A percentile compares a stretch with the other conserved stretches of the same genome.
Conservation (phyloP, 2,888 invertebrate species). For the Plagodis dolabraria region DNA sequence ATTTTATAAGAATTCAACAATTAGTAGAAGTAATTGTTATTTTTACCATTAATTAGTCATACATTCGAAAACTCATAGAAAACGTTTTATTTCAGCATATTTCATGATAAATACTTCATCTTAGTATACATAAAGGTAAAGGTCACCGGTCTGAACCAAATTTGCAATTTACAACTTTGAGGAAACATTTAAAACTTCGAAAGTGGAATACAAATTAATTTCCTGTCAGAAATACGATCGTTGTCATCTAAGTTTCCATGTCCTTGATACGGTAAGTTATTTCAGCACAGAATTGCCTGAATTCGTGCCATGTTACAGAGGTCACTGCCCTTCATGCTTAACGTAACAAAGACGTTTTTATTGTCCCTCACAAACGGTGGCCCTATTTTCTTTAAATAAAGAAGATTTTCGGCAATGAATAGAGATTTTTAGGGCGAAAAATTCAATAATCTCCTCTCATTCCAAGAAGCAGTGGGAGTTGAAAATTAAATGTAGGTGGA, state of each 20-base stretch:
- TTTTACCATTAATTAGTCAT: too few relatives aligned
- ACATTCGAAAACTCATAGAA: too few relatives aligned
- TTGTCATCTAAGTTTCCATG: conserved; percentile 43
- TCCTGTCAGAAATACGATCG: conserved; percentile 38
- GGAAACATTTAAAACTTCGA: conserved; percentile 29
- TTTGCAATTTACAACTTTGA: conserved; percentile 10
- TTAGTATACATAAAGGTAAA: neutral
- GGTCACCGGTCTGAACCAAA: conserved; percentile 4
- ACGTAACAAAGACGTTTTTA: conserved; percentile 51
- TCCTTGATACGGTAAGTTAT: conserved; percentile 34
- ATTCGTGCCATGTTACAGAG: conserved; percentile 45
- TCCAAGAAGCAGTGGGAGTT: conserved; percentile 35
- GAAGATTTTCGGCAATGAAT: conserved; percentile 51
- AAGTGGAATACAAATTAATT: conserved; percentile 34
- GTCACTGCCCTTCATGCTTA: conserved; percentile 59
- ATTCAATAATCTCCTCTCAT: conserved; percentile 51
- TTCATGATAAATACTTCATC: neutral
- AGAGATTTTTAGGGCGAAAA: conserved; percentile 47
- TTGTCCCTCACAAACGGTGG: conserved; percentile 56
- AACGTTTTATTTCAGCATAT: too few relatives aligned
- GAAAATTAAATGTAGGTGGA: conserved; percentile 28
- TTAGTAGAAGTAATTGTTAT: too few relatives aligned
- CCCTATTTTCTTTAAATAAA: conserved; percentile 64
- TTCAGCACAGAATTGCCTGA: conserved; percentile 43
- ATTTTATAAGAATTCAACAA: too few relatives aligned